phyloP scores from a whole-genome alignment of 2,113 vertebrate species.

The Labeo rohita region DNA sequence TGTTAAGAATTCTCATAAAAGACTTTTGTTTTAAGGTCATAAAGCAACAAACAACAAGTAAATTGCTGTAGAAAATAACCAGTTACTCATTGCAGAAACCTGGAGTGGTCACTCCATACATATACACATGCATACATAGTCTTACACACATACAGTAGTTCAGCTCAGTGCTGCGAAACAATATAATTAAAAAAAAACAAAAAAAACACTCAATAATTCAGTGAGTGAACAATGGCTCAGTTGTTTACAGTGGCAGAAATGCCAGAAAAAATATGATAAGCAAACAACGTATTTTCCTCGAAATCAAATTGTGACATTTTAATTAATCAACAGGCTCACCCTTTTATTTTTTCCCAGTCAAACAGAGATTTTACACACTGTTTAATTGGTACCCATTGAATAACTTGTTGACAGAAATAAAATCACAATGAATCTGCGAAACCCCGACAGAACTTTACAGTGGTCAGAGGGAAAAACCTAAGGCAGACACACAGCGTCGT shows the following conservation, averaged over 20 bases:
- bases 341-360: neutral
- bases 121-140: conserved; percentile 25
- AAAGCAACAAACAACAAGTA: conserved; percentile 60
- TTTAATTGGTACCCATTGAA: neutral
- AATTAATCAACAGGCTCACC: neutral
- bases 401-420: neutral
- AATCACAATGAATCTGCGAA: neutral
- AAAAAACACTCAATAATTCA: neutral
- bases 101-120: conserved; percentile 42
- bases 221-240: conserved; percentile 1
- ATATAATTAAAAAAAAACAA: neutral
- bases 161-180: conserved; percentile 14
- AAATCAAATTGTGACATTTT: neutral
- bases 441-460: neutral
- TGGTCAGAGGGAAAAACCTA: conserved; percentile 17
- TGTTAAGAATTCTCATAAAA: conserved; percentile 25
- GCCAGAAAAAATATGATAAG: neutral
- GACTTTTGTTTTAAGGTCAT: conserved; percentile 36
- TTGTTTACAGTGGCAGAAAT: neutral
- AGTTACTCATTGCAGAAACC: conserved; percentile 49
- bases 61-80: conserved; percentile 65
- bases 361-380: neutral
- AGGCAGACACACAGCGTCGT: conserved; percentile 11
- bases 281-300: neutral
- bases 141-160: neutral